Evolutionary conservation across 2,797 vertebrate genomes (phyloP).

Genomic region (Arnoldichthys spilopterus): DNA sequence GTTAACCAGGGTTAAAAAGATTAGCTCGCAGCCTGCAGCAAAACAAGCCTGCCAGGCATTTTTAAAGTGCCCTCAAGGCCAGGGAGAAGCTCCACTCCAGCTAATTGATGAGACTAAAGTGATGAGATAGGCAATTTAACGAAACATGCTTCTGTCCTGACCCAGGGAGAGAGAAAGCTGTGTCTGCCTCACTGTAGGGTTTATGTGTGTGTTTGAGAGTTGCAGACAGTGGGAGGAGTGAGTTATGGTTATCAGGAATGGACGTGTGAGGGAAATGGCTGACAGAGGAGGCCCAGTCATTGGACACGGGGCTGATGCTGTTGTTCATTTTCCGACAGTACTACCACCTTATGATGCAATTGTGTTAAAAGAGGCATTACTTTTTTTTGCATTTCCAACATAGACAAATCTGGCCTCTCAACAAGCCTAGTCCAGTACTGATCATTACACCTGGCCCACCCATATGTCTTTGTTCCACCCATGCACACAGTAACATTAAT

Average conservation of each 20-base stretch:
- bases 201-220: slow-evolving; percentile 46
- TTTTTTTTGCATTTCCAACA: slow-evolving; percentile 57
- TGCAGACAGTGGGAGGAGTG: slow-evolving; percentile 56
- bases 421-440: slow-evolving; percentile 55
- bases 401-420: slow-evolving; percentile 63
- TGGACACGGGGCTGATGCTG: slow-evolving; percentile 65
- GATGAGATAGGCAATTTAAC: slow-evolving; percentile 67
- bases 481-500: slow-evolving; percentile 42
- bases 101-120: slow-evolving; percentile 70
- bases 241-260: slow-evolving; percentile 69
- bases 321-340: slow-evolving; percentile 70
- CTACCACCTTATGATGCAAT: slow-evolving; percentile 57
- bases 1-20: slow-evolving; percentile 68
- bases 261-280: slow-evolving; percentile 74
- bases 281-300: slow-evolving; percentile 67
- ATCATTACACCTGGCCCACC: slow-evolving; percentile 57
- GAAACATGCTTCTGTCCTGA: slow-evolving; percentile 49
- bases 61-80: slow-evolving; percentile 63
- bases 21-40: slow-evolving; percentile 54
- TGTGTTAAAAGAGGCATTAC: slow-evolving; percentile 51
- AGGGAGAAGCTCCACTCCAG: slow-evolving; percentile 63
- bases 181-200: slow-evolving; percentile 55
- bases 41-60: slow-evolving; percentile 65
- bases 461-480: slow-evolving; percentile 52
- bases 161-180: slow-evolving; percentile 55